phyloP scores from a whole-genome alignment of 2,113 vertebrate genomes.

The Bucco capensis region DNA sequence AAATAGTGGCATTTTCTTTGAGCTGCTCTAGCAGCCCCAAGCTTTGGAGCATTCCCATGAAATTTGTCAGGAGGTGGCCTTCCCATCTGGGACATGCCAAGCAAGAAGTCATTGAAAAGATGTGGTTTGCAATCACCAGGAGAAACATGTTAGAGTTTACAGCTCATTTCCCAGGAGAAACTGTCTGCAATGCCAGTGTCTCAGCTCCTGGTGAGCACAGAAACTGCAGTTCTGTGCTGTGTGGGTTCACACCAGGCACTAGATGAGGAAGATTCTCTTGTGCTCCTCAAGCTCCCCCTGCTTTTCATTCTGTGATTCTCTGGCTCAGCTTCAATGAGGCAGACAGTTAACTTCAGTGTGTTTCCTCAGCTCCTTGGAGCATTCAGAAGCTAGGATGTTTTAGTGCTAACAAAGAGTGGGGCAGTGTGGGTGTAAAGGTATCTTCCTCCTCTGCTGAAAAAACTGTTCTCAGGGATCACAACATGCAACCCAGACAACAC shows the following conservation, averaged over 20 bases:
- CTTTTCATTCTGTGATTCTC: conserved; percentile 54
- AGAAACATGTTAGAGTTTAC: neutral
- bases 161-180: neutral
- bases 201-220: conserved; percentile 6
- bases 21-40: conserved; percentile 15
- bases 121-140: neutral
- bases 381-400: neutral
- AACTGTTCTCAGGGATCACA: neutral
- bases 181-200: neutral
- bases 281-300: conserved; percentile 67
- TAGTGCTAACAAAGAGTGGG: neutral
- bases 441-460: neutral
- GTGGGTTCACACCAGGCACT: neutral
- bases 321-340: neutral
- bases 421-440: neutral
- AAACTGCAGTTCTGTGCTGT: neutral
- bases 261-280: conserved; percentile 12
- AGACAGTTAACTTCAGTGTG: neutral
- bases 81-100: neutral
- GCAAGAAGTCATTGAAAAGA: conserved; percentile 2
- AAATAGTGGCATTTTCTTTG: neutral
- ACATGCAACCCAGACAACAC: neutral
- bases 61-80: neutral
- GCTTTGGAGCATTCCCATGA: neutral
- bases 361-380: neutral